Evolutionary conservation across 2,888 invertebrate species (phyloP).

Genomic region (Cheilosia pagana): DNA sequence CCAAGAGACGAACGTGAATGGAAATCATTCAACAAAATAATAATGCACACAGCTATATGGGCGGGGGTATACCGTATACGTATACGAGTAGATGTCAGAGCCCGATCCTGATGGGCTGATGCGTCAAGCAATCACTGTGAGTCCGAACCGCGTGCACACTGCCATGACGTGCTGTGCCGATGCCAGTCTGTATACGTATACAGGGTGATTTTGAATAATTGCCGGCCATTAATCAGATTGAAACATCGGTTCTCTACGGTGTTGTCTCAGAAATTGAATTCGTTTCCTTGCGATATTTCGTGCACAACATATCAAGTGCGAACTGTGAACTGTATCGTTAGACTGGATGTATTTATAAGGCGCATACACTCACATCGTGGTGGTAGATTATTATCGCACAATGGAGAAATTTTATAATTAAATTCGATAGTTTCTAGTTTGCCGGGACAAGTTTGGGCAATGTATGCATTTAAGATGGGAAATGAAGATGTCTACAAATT

Average conservation of each 20-base stretch:
- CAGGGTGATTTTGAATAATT: conserved; percentile 74
- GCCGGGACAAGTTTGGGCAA: neutral
- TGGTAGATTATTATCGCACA: conserved; percentile 36
- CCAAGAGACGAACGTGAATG: conserved; percentile 40
- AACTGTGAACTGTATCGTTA: conserved; percentile 44
- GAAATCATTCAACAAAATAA: conserved; percentile 38
- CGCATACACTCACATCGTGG: neutral
- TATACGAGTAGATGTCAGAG: conserved; percentile 1
- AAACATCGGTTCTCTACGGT: conserved; percentile 63
- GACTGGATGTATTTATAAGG: conserved; percentile 2
- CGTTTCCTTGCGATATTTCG: conserved; percentile 66
- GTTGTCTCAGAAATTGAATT: conserved; percentile 72
- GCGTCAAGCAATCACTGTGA: conserved; percentile 67
- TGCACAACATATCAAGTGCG: conserved; percentile 52
- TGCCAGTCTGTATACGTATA: conserved; percentile 29
- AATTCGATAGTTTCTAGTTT: conserved; percentile 23
- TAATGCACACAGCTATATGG: conserved; percentile 5
- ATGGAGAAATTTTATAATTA: conserved; percentile 36
- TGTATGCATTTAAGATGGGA: conserved; percentile 4
- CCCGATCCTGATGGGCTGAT: conserved; percentile 28
- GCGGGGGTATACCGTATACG: no score
- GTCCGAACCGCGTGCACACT: conserved; percentile 63
- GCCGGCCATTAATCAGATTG: conserved; percentile 71
- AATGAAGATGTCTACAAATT: neutral
- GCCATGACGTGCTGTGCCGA: conserved; percentile 25